phyloP scores from a whole-genome alignment of 2,797 vertebrate species.

The Notolepis coatsorum region DNA sequence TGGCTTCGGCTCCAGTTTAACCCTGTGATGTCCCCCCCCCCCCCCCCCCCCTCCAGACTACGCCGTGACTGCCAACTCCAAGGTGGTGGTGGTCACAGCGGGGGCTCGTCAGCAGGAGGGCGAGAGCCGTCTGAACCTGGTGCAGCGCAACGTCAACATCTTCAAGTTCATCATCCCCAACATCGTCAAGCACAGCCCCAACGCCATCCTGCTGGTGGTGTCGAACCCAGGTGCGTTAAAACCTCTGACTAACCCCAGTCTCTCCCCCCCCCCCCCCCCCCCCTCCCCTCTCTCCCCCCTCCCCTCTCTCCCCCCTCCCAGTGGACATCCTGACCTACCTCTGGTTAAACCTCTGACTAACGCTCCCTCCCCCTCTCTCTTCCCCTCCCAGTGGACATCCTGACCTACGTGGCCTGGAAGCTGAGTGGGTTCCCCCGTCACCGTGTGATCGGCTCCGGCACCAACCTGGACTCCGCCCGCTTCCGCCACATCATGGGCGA shows the following conservation, averaged over 20 bases:
- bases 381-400: constrained; percentile 97
- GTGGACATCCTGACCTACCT: too few relatives aligned
- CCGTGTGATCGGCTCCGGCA: constrained; percentile 95
- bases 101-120: constrained; percentile 97
- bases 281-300: neutral
- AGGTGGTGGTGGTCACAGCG: constrained; percentile 94
- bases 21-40: neutral
- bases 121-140: constrained; percentile 96
- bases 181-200: constrained; percentile 95
- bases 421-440: constrained; percentile 96
- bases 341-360: too few relatives aligned
- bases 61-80: constrained; percentile 93
- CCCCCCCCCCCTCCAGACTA: constrained; percentile 82
- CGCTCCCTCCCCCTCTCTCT: too few relatives aligned
- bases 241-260: neutral
- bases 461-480: constrained; percentile 96
- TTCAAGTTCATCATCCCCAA: constrained; percentile 99
- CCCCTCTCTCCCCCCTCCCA: too few relatives aligned
- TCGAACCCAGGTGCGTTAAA: constrained; percentile 97
- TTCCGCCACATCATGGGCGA: constrained; percentile 97
- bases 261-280: neutral
- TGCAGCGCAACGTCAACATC: constrained; percentile 97
- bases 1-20: neutral
- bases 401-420: constrained; percentile 99
- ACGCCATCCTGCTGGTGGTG: constrained; percentile 93